Base-by-base conservation (phyloP, 2,113 vertebrate species). In the Ophthalmolycus amberensis region DNA sequence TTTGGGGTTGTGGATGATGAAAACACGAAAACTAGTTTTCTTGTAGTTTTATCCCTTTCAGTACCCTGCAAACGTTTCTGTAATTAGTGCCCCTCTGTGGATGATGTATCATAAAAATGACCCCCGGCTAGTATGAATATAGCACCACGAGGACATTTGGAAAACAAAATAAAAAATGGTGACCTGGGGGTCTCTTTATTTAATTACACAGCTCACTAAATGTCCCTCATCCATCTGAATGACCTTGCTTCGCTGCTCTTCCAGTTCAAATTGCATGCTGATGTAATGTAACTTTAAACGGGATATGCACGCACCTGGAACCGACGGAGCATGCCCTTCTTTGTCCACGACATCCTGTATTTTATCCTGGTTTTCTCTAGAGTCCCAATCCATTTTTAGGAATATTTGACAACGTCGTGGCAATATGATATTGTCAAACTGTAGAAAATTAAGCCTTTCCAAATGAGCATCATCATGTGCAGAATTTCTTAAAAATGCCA, bases 131-230 rank as follows among this genome's bases (percentile, higher is more conserved):
- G 75, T 48, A 69, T 88, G 85, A 88, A 86, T 81, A 75, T 79
- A 85, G 88, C 78, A 88, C 85, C 69, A 75, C 20, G 52, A 88
- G 79, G 83, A 85, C 48, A 18, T 88, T 85, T 82, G 56, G 34
- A 34, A 6, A 34, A 80, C 79, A 84, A 83, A 54, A 73, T n/a
- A n/a, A 52, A 25, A 79, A 83, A 83, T 20, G 7, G 62, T 86
- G 80, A 89, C 85, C 85, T 67, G 66, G 78, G 87, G 90, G 88
- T 90, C 74, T 80, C 77, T 88, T 75, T 71, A 86, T 92, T 90
- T 89, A 90, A 90, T 92, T 90, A 90, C 78, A 82, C 73, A 82
- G 88, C 90, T 75, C 48, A 22, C 79, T 89, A 91, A 92, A 92
- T 91, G 86, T 90, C 80, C 74, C 84, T 81, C 90, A 88, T 93